Evolutionary conservation across 1,140 invertebrate species (phyloP).

Genomic region (Hylaeus anthracinus): DNA sequence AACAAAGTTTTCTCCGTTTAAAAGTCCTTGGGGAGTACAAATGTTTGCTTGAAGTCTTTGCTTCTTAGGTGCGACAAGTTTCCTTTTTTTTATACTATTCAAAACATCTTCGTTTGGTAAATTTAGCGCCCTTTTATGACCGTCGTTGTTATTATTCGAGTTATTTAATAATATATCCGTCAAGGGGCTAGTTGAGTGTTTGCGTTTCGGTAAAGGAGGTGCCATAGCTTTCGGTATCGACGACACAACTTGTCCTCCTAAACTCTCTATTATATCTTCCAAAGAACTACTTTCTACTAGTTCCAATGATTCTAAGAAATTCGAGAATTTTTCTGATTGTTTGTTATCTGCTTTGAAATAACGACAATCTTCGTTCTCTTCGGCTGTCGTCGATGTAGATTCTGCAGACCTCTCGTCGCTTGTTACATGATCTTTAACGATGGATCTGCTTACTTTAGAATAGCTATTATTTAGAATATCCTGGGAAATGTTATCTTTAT

Average conservation of each 20-base stretch:
- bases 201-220: conserved; percentile 69
- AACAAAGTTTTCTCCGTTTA: conserved; percentile 76
- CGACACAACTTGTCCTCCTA: conserved; percentile 58
- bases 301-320: conserved; percentile 60
- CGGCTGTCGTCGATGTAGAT: conserved; percentile 32
- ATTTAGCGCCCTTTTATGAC: conserved; percentile 51
- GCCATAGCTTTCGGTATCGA: conserved; percentile 66
- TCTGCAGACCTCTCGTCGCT: conserved; percentile 3
- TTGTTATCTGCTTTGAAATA: conserved; percentile 69
- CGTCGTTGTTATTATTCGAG: conserved; percentile 75
- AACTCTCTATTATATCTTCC: conserved; percentile 67
- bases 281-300: conserved; percentile 51
- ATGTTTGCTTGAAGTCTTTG: conserved; percentile 44
- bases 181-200: conserved; percentile 71
- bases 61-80: conserved; percentile 71
- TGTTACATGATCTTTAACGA: neutral
- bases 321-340: conserved; percentile 61
- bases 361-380: conserved; percentile 65
- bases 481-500: neutral
- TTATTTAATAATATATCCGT: conserved; percentile 73
- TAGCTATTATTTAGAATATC: conserved; percentile 3
- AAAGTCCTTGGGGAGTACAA: conserved; percentile 59
- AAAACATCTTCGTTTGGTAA: conserved; percentile 45
- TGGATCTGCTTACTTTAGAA: conserved; percentile 2
- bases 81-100: conserved; percentile 69